Evolutionary conservation across 1,140 invertebrate species (phyloP).

Genomic region (Nylanderia fulva): DNA sequence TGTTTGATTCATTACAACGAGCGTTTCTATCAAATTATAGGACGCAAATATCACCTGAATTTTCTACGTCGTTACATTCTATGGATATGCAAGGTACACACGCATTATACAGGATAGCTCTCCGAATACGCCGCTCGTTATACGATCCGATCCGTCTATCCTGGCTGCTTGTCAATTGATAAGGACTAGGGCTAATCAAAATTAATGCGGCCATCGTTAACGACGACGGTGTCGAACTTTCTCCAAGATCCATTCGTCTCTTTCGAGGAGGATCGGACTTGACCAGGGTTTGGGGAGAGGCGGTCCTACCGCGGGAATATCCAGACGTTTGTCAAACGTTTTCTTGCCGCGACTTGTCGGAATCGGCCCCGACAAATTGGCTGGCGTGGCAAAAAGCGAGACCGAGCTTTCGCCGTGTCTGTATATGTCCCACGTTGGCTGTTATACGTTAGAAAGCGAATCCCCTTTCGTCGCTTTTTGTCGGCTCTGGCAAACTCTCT

Average conservation of each 20-base stretch:
- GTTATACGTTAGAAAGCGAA: constrained; percentile 46
- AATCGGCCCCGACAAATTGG: constrained; percentile 72
- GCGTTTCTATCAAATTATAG: background rate
- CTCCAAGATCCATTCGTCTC: constrained; percentile 53
- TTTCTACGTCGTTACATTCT: background rate
- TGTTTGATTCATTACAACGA: constrained; percentile 14
- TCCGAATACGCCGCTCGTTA: background rate
- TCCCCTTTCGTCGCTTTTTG: constrained; percentile 65
- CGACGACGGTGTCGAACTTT: constrained; percentile 49
- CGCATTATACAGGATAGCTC: background rate
- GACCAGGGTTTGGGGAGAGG: background rate
- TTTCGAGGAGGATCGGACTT: constrained; percentile 31
- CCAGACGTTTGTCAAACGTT: constrained; percentile 72
- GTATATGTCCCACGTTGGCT: constrained; percentile 14
- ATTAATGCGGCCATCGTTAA: constrained; percentile 50
- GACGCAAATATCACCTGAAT: background rate
- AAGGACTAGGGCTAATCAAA: constrained; percentile 40
- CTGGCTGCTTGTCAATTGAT: constrained; percentile 33
- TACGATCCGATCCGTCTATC: background rate
- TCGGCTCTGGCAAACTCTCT: constrained; percentile 49
- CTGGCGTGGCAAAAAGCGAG: constrained; percentile 60
- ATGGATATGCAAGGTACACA: background rate
- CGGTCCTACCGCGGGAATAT: constrained; percentile 57
- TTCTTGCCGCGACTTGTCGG: constrained; percentile 72
- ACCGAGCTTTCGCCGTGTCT: constrained; percentile 65